Conservation (phyloP, 2,113 vertebrate species). For the Chelonoidis abingdonii region DNA sequence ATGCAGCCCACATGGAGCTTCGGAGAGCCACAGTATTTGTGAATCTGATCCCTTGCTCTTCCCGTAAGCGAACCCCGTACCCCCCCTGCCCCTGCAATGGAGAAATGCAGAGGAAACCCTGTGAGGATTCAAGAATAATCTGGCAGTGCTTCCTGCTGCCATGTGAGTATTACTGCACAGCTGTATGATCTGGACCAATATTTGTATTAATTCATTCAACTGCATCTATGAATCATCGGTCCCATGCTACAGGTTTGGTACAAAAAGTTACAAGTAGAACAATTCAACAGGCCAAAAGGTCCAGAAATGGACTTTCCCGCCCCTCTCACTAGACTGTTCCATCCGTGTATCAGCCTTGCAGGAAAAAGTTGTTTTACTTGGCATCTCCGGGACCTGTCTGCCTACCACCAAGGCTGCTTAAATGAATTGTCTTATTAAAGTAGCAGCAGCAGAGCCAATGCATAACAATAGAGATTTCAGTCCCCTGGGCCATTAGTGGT, state of each 20-base stretch:
- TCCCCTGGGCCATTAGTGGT: neutral
- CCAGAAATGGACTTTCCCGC: neutral
- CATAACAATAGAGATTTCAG: neutral
- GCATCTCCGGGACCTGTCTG: neutral
- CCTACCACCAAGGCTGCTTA: neutral
- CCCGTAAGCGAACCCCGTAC: neutral
- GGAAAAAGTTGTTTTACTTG: neutral
- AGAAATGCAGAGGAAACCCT: neutral
- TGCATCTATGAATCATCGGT: neutral
- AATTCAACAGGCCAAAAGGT: neutral
- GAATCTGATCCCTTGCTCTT: neutral
- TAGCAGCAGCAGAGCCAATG: neutral
- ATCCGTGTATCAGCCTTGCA: neutral
- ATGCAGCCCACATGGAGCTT: neutral
- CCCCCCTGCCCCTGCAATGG: fast-evolving
- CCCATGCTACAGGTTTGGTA: neutral
- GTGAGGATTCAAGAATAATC: neutral
- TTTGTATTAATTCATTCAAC: neutral
- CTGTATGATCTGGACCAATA: neutral
- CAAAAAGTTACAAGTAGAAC: neutral
- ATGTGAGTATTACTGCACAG: neutral
- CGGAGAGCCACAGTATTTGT: neutral
- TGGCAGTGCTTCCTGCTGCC: neutral
- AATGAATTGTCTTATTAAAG: neutral
- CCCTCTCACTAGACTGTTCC: neutral